These are phyloP conservation scores for Alentia gelatinosa DNA, from an alignment of 2,888 invertebrate species.

Conservation along the genomic window DNA sequence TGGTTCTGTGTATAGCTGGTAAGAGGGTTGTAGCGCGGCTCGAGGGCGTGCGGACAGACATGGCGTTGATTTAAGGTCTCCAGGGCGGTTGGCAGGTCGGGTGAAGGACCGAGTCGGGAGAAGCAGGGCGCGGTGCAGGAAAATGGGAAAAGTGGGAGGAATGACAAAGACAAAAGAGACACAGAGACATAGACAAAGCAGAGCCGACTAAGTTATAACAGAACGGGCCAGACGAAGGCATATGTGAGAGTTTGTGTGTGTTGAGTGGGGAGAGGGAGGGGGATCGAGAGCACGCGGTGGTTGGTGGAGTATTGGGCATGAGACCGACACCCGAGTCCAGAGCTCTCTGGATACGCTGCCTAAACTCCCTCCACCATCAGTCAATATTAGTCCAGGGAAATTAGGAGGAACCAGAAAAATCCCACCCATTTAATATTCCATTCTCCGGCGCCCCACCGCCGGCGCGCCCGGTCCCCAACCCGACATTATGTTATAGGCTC, in stretches of 20 bases:
- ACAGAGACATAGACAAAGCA: no score
- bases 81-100: no score
- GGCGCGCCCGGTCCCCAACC: background rate
- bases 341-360: background rate
- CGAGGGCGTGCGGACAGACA: background rate
- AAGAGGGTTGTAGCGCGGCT: background rate
- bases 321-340: no score
- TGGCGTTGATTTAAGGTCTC: no score
- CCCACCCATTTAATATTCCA: constrained; percentile 4
- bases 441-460: background rate
- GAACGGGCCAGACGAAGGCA: background rate
- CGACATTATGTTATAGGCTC: background rate
- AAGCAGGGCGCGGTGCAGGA: no score
- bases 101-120: no score
- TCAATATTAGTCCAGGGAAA: constrained; percentile 17
- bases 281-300: background rate
- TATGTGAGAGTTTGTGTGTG: background rate
- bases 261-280: background rate
- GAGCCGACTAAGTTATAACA: no score
- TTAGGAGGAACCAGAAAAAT: constrained; percentile 3
- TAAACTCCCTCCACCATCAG: background rate
- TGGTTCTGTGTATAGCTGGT: no score
- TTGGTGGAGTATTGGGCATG: background rate
- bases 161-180: no score
- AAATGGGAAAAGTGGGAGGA: no score